phyloP scores from a whole-genome alignment of 2,797 vertebrate genomes.

The Moxostoma hubbsi region DNA sequence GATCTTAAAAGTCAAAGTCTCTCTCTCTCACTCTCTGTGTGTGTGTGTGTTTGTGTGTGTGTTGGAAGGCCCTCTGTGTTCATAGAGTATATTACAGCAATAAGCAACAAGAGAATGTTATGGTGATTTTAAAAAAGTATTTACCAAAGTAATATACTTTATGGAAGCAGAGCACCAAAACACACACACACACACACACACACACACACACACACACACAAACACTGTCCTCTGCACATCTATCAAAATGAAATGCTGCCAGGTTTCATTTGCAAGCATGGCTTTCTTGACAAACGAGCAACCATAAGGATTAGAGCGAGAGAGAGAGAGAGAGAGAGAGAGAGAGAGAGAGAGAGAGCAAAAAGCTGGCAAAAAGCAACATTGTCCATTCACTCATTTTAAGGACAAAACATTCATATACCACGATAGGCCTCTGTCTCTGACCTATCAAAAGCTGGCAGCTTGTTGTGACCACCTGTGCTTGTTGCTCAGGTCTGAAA shows the following conservation, averaged over 20 bases:
- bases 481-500: slow-evolving; percentile 57
- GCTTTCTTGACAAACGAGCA: slow-evolving; percentile 65
- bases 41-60: background rate
- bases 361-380: slow-evolving; percentile 55
- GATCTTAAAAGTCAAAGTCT: no score
- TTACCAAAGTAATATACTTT: slow-evolving; percentile 21
- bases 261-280: slow-evolving; percentile 64
- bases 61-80: background rate
- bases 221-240: slow-evolving; percentile 50
- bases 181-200: slow-evolving; percentile 32
- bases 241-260: slow-evolving; percentile 63
- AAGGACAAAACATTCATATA: slow-evolving; percentile 62
- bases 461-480: slow-evolving; percentile 65
- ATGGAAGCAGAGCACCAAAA: slow-evolving; percentile 3
- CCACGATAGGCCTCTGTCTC: slow-evolving; percentile 60
- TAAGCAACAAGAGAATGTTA: background rate
- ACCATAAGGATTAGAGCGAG: slow-evolving; percentile 53
- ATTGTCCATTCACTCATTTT: slow-evolving; percentile 63
- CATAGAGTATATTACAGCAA: background rate
- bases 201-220: slow-evolving; percentile 3
- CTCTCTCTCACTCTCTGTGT: no score
- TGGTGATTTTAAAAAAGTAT: background rate
- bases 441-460: slow-evolving; percentile 66
- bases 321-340: slow-evolving; percentile 8
- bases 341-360: background rate